These are phyloP conservation scores for Chrosomus eos DNA, from an alignment of 2,797 vertebrate genomes.

Conservation along the genomic window DNA sequence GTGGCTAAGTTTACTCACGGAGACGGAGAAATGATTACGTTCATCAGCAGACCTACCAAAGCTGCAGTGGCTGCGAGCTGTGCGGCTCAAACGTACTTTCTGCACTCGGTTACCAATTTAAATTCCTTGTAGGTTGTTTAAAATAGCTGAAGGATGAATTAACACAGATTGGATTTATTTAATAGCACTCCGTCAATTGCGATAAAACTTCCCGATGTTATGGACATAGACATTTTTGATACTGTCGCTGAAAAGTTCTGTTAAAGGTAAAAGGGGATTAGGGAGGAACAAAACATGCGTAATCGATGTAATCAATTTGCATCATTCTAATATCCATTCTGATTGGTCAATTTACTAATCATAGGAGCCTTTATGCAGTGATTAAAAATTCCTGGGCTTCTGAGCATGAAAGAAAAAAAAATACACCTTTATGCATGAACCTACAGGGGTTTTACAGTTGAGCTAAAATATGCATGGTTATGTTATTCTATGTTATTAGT, in stretches of 20 bases:
- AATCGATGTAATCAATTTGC: not conserved
- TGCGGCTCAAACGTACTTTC: not conserved
- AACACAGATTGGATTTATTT: not conserved
- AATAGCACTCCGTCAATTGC: not conserved
- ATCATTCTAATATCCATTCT: not conserved
- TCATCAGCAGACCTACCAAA: no score
- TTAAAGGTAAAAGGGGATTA: not conserved
- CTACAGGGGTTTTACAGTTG: conserved; percentile 3
- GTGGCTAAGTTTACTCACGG: no score
- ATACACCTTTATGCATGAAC: not conserved
- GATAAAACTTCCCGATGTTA: not conserved
- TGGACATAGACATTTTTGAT: not conserved
- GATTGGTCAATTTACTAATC: not conserved
- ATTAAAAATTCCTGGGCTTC: not conserved
- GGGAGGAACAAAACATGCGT: not conserved
- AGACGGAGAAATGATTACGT: no score
- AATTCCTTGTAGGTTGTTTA: not conserved
- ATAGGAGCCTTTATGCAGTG: not conserved
- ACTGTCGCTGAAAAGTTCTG: not conserved
- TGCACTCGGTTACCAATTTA: not conserved
- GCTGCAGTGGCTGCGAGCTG: not conserved
- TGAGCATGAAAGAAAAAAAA: not conserved
- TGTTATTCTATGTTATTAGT: not conserved
- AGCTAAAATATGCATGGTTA: conserved; percentile 4
- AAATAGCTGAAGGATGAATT: not conserved